These are phyloP conservation scores for Aelia acuminata DNA, from an alignment of 2,888 invertebrate genomes.

Conservation along the genomic window DNA sequence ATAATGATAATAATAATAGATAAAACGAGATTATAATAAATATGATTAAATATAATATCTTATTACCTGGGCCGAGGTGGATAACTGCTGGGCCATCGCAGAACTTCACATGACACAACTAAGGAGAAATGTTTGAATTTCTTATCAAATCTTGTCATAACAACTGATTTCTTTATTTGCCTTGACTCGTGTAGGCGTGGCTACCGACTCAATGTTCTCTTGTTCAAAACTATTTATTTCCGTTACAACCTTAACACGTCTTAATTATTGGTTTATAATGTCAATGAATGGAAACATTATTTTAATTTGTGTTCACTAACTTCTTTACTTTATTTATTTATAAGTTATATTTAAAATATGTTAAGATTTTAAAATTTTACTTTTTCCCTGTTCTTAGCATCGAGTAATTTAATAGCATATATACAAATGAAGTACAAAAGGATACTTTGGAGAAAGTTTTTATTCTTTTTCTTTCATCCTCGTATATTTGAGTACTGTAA, in stretches of 20 bases:
- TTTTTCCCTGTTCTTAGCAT: too few species aligned
- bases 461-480: too few species aligned
- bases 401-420: too few species aligned
- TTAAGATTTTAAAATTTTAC: background rate
- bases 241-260: background rate
- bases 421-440: too few species aligned
- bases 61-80: conserved; percentile 27
- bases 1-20: too few species aligned
- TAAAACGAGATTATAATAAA: background rate
- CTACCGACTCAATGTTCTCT: conserved; percentile 14
- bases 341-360: background rate
- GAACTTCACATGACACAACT: conserved; percentile 39
- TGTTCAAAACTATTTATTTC: conserved; percentile 34
- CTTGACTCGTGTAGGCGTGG: background rate
- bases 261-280: background rate
- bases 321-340: too few species aligned
- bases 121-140: conserved; percentile 2
- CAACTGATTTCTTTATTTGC: conserved; percentile 36
- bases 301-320: background rate
- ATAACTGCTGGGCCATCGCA: conserved; percentile 23
- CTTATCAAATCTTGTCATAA: conserved; percentile 44
- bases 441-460: too few species aligned
- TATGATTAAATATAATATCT: background rate
- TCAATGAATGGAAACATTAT: background rate
- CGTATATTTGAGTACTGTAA: too few species aligned